Evolutionary conservation across 2,888 invertebrate species (phyloP).

Genomic region (Philereme transversata): DNA sequence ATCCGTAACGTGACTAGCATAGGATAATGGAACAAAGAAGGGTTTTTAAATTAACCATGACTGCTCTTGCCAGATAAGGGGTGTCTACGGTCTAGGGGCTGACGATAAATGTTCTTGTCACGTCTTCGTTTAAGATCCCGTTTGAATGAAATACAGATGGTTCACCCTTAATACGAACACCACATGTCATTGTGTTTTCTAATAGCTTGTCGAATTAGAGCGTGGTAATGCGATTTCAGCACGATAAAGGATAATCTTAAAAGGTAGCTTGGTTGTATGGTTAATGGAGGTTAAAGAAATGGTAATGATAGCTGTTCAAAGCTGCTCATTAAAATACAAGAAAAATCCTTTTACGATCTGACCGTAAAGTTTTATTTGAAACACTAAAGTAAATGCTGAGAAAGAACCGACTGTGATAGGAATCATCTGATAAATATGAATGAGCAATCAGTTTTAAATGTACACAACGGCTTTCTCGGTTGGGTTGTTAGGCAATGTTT

Average conservation of each 20-base stretch:
- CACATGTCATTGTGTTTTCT: slow-evolving; percentile 28
- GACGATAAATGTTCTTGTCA: slow-evolving; percentile 47
- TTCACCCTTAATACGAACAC: slow-evolving; percentile 19
- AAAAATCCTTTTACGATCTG: slow-evolving; percentile 10
- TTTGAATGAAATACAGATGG: slow-evolving; percentile 45
- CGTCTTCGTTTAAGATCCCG: slow-evolving; percentile 39
- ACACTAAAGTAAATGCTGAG: slow-evolving; percentile 3
- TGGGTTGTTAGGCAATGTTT: neutral
- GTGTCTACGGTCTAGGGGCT: slow-evolving; percentile 14
- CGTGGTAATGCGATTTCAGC: slow-evolving; percentile 24
- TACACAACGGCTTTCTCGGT: slow-evolving; percentile 7
- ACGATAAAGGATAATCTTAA: neutral
- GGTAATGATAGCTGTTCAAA: neutral
- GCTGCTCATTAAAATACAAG: neutral
- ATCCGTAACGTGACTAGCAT: neutral
- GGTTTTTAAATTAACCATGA: slow-evolving; percentile 8
- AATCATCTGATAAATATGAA: slow-evolving; percentile 20
- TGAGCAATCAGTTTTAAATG: slow-evolving; percentile 21
- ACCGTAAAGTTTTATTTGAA: slow-evolving; percentile 4
- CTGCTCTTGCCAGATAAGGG: slow-evolving; percentile 5
- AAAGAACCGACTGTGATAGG: neutral
- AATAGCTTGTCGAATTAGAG: slow-evolving; percentile 19
- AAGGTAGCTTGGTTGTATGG: neutral
- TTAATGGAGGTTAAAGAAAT: neutral
- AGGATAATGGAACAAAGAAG: slow-evolving; percentile 3